Evolutionary conservation across 2,113 vertebrate genomes (phyloP).

Genomic region (Neotragus pygmaeus): DNA sequence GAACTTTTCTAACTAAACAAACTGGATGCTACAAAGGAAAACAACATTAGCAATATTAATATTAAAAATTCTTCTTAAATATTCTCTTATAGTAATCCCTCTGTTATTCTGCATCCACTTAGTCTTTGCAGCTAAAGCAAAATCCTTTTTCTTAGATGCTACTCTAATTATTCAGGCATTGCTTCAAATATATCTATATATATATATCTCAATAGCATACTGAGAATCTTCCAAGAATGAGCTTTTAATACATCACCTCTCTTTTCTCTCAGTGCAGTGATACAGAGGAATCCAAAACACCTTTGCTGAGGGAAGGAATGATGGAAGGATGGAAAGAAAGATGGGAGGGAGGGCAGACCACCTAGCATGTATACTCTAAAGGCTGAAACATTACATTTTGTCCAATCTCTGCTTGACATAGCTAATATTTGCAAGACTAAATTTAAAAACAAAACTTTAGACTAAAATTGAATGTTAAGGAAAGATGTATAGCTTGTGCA

Average conservation of each 20-base stretch:
- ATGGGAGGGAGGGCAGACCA: background rate
- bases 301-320: background rate
- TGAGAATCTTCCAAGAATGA: background rate
- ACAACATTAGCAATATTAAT: background rate
- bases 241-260: background rate
- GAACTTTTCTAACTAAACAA: background rate
- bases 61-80: background rate
- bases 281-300: background rate
- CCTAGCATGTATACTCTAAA: background rate
- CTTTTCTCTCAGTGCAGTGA: background rate
- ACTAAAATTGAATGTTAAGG: background rate
- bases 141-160: background rate
- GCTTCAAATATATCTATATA: background rate
- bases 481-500: background rate
- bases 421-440: background rate
- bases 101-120: background rate
- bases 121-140: background rate
- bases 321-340: background rate
- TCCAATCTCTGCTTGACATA: background rate
- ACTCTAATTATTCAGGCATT: background rate
- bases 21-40: background rate
- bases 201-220: background rate
- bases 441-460: background rate
- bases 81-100: background rate
- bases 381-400: background rate